Percentiles rank a stretch among this genome's conserved stretches.
These are phyloP conservation scores for Belonocnema kinseyi DNA, from an alignment of 1,140 invertebrate genomes.

Conservation along the genomic window DNA sequence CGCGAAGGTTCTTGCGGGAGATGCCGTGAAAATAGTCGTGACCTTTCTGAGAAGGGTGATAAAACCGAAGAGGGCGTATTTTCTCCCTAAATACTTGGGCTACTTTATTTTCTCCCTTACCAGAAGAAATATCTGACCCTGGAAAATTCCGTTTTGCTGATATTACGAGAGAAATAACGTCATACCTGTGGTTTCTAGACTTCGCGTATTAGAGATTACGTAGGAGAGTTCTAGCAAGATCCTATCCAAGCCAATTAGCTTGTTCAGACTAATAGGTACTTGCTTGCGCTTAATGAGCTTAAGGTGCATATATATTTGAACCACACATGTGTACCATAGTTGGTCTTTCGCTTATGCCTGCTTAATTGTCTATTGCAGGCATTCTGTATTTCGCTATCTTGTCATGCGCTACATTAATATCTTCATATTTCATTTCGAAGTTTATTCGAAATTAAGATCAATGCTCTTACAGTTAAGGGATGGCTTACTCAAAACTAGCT, in stretches of 20 bases:
- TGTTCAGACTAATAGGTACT: not conserved
- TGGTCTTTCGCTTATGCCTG: constrained; percentile 23
- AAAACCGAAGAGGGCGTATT: not conserved
- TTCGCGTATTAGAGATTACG: not conserved
- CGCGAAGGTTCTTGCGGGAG: not conserved
- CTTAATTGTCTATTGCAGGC: constrained; percentile 27
- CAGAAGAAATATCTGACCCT: not conserved
- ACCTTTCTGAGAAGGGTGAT: not conserved
- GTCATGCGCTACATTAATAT: constrained; percentile 23
- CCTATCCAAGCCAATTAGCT: constrained; percentile 27
- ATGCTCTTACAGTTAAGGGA: not conserved
- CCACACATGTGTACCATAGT: constrained; percentile 16
- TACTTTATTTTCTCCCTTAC: not conserved
- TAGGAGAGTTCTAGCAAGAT: constrained; percentile 25
- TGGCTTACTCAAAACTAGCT: not conserved
- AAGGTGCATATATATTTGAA: constrained; percentile 17
- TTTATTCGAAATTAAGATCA: constrained; percentile 14
- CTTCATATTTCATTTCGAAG: constrained; percentile 23
- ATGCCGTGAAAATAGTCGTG: constrained; percentile 1
- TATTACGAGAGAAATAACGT: not conserved
- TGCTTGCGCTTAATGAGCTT: constrained; percentile 18
- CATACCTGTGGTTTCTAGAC: not conserved
- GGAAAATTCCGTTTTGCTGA: not conserved
- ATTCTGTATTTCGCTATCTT: constrained; percentile 12
- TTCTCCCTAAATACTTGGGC: not conserved